phyloP scores from a whole-genome alignment of 2,113 vertebrate genomes.

The Osmerus mordax region DNA sequence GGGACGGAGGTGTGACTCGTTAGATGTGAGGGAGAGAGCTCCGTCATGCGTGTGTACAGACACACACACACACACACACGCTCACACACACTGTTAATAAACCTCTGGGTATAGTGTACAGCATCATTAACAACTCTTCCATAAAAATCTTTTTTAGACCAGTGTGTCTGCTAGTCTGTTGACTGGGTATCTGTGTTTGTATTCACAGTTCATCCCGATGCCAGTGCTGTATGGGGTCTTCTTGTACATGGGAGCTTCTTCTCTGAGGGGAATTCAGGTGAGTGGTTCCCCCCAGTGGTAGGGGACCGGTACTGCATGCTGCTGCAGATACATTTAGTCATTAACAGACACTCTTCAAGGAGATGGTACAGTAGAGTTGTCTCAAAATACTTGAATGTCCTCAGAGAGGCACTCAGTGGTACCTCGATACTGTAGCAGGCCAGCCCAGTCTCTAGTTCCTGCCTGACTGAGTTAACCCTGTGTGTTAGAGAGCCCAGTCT shows the following conservation, averaged over 20 bases:
- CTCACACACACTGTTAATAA: not conserved
- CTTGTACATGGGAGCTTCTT: conserved; percentile 98
- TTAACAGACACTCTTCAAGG: no score
- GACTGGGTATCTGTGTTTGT: not conserved
- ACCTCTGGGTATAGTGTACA: not conserved
- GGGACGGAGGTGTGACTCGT: not conserved
- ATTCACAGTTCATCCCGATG: conserved; percentile 93
- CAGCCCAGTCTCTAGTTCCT: no score
- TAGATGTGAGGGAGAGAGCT: not conserved
- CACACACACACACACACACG: not conserved
- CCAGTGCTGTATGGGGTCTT: conserved; percentile 98
- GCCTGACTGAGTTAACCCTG: no score
- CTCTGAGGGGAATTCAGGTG: conserved; percentile 98
- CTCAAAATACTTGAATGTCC: no score
- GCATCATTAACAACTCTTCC: no score
- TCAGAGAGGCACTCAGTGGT: no score
- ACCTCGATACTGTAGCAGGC: no score
- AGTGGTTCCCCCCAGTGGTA: conserved; percentile 29
- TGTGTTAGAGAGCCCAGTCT: no score
- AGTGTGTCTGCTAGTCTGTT: not conserved
- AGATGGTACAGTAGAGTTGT: not conserved
- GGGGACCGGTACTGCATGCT: not conserved
- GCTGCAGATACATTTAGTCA: not conserved
- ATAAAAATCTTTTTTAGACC: not conserved
- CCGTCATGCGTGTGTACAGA: not conserved